These are phyloP conservation scores for Tenthredo notha DNA, from an alignment of 2,888 invertebrate genomes.

Conservation along the genomic window DNA sequence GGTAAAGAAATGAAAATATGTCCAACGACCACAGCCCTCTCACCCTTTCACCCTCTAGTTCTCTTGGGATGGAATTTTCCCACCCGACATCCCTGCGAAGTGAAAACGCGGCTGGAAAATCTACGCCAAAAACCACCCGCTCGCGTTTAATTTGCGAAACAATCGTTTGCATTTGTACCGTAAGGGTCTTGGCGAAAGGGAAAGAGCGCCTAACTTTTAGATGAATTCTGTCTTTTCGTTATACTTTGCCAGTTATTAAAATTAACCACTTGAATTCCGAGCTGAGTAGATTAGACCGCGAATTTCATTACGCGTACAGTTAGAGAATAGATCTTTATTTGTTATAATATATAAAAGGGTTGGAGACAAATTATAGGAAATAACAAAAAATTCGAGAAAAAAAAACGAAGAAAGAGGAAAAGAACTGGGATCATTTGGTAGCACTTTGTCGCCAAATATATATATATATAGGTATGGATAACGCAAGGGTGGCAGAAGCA, in stretches of 20 bases:
- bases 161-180: constrained; percentile 23
- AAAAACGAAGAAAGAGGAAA: neutral
- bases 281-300: neutral
- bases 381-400: neutral
- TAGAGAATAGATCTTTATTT: neutral
- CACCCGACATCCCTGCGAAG: neutral
- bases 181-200: no score
- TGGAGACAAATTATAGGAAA: neutral
- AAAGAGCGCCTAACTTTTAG: neutral
- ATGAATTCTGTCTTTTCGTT: constrained; percentile 14
- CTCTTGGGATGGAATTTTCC: constrained; percentile 3
- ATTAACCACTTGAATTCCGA: neutral
- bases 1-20: constrained; percentile 42
- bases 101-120: neutral
- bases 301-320: neutral
- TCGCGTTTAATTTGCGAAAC: constrained; percentile 42
- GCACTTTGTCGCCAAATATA: constrained; percentile 7
- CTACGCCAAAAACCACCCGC: constrained; percentile 1
- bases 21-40: neutral
- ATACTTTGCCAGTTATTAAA: neutral
- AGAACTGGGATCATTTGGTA: neutral
- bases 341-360: neutral
- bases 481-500: constrained; percentile 13
- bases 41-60: neutral
- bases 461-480: neutral